Percentiles rank a stretch among this genome's conserved stretches.
These are phyloP conservation scores for Hippolais icterina DNA, from an alignment of 2,113 vertebrate species.

Conservation along the genomic window DNA sequence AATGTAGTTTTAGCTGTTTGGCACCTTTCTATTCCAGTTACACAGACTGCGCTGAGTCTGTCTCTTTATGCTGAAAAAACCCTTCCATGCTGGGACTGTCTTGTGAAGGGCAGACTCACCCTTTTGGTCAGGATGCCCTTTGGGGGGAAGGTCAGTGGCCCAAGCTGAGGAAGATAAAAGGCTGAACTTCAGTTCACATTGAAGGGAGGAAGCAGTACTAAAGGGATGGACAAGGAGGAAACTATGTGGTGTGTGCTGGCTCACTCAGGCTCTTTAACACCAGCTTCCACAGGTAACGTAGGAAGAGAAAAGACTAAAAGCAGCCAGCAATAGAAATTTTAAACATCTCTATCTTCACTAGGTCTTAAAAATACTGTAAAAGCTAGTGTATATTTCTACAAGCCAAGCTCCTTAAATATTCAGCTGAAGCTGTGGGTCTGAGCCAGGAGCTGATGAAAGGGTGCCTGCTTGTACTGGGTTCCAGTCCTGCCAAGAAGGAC, in stretches of 20 bases:
- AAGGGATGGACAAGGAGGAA: not conserved
- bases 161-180: not conserved
- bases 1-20: not conserved
- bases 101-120: not conserved
- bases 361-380: not conserved
- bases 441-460: not conserved
- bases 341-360: not conserved
- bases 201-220: not conserved
- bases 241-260: not conserved
- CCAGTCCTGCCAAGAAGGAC: not conserved
- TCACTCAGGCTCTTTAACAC: not conserved
- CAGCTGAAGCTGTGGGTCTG: not conserved
- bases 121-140: not conserved
- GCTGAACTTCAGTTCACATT: not conserved
- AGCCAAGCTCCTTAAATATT: not conserved
- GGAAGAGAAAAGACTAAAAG: not conserved
- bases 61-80: not conserved
- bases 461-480: not conserved
- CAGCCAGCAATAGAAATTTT: not conserved
- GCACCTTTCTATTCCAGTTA: not conserved
- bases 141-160: not conserved
- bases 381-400: not conserved
- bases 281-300: not conserved
- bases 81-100: not conserved
- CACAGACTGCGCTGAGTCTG: not conserved